A percentile compares a stretch with the other conserved stretches of the same genome.
Evolutionary conservation across 2,113 vertebrate genomes (phyloP).

Genomic region (Misgurnus mizolepis): DNA sequence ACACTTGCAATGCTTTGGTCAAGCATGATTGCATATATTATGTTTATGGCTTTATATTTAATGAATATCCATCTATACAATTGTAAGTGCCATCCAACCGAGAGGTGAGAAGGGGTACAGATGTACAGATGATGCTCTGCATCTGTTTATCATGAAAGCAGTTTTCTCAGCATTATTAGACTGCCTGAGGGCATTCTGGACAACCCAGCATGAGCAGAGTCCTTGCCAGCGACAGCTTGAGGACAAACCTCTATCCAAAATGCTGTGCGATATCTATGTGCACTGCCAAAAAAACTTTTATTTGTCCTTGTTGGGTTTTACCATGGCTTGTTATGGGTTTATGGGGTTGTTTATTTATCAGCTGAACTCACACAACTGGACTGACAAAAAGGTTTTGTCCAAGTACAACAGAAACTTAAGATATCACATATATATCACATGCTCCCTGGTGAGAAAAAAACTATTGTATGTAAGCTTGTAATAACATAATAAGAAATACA

Average conservation of each 20-base stretch:
- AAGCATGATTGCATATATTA: neutral
- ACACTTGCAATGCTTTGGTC: no score
- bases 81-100: slow-evolving; percentile 1
- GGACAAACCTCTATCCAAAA: slow-evolving; percentile 33
- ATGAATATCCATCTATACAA: slow-evolving; percentile 9
- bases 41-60: neutral
- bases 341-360: neutral
- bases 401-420: no score
- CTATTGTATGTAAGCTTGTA: no score
- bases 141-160: slow-evolving; percentile 45
- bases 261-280: neutral
- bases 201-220: slow-evolving; percentile 21
- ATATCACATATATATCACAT: no score
- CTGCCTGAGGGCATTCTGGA: slow-evolving; percentile 17
- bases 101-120: slow-evolving; percentile 7
- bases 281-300: slow-evolving; percentile 11
- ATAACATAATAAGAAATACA: no score
- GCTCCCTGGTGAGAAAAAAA: no score
- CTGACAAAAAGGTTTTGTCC: neutral
- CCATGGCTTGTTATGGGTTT: slow-evolving; percentile 10
- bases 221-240: slow-evolving; percentile 44
- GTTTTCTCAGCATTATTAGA: slow-evolving; percentile 18
- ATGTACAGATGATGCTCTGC: slow-evolving; percentile 39
- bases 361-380: slow-evolving; percentile 10
- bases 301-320: slow-evolving; percentile 3